Base-by-base conservation (phyloP, 1,140 invertebrate species). In the Drosophila lacteicornis region DNA sequence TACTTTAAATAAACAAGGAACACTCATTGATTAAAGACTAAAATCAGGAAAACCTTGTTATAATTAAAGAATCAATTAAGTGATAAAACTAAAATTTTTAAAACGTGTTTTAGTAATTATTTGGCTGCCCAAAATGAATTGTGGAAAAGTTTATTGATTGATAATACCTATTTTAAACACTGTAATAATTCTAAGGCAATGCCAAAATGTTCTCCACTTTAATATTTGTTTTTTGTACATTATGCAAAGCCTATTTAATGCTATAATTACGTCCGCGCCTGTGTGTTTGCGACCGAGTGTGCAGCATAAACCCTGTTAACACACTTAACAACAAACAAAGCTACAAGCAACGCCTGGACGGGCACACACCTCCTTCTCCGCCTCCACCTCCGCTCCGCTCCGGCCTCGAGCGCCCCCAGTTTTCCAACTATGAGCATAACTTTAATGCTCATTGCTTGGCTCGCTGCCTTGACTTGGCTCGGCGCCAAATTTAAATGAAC, bases 281-380 rank as follows among this genome's bases (percentile, higher is more conserved):
- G 58, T 71, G 47, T 63, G 47, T 61, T 27, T 68, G 46, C 77
- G 49, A 60, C 66, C 43, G 60, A 58, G 74, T 81, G 79, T 86
- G 69, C 60, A 77, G 79, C 69, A 87, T 87, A 87, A 87, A 78
- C 77, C 83, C 84, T 87, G 83, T 87, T 87, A 87, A 87, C 83
- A 88, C 80, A 83, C 85, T 90, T 88, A 88, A 88, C 85, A 75
- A 90, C 81, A 88, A 87, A 90, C 85, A 87, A 79, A 82, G 67
- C 83, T 66, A 82, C 82, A 75, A 71, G 69, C 79, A 73, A 55
- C 70, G 62, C 67, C 56, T 79, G 79, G 63, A 19, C 61, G 62
- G 49, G 63, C 71, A 75, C 55, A 75, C 58, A 70, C 67, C 66
- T 66, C 47, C 25, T 19, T 22, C 22, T n/a, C 5, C 6, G 6